Conservation (phyloP, 1,140 invertebrate genomes). For the Limonius californicus region DNA sequence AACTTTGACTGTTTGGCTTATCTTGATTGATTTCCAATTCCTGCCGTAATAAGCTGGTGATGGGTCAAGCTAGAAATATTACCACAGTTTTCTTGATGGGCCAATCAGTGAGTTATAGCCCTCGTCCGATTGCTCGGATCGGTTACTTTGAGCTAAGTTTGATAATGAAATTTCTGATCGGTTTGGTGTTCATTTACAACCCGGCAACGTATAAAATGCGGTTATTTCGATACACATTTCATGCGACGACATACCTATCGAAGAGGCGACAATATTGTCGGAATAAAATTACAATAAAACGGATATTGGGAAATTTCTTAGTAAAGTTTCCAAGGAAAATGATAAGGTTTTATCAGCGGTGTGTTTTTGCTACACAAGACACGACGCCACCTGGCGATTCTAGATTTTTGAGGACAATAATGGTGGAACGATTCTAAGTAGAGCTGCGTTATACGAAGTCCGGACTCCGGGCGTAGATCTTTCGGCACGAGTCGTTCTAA, state of each 20-base stretch:
- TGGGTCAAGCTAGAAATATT: constrained; percentile 31
- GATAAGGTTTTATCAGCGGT: not conserved
- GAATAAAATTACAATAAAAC: not conserved
- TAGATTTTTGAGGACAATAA: not conserved
- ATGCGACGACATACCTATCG: not conserved
- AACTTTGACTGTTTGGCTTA: constrained; percentile 31
- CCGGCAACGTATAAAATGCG: not conserved
- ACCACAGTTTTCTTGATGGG: constrained; percentile 29
- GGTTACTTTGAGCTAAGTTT: constrained; percentile 26
- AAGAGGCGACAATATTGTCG: not conserved
- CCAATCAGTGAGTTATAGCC: constrained; percentile 30
- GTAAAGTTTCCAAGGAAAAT: not conserved
- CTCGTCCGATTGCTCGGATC: constrained; percentile 19
- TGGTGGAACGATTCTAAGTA: not conserved
- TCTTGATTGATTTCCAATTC: constrained; percentile 39
- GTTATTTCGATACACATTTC: constrained; percentile 2
- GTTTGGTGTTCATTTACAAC: constrained; percentile 4
- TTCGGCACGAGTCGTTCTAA: not conserved
- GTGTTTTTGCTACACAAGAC: not conserved
- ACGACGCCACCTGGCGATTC: not conserved
- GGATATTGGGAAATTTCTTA: not conserved
- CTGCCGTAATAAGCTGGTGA: constrained; percentile 33
- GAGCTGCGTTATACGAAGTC: not conserved
- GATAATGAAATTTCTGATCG: constrained; percentile 23
- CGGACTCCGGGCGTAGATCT: not conserved